Conservation (phyloP, 2,113 vertebrate genomes). For the Formicarius rufipectus region DNA sequence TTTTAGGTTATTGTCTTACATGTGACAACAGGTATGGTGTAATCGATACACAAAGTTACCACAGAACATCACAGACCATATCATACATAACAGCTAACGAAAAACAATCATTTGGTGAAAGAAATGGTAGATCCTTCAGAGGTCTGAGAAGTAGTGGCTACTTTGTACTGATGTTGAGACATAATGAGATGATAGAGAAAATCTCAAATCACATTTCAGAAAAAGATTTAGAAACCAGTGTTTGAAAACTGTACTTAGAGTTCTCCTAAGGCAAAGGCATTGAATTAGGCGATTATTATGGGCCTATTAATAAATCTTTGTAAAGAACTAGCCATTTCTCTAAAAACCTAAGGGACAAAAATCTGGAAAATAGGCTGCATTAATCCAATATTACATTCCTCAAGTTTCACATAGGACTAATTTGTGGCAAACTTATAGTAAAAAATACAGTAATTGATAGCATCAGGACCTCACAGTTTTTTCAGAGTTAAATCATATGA, state of each 20-base stretch:
- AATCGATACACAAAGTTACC: background rate
- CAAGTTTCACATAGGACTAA: background rate
- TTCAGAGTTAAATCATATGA: background rate
- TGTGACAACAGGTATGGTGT: background rate
- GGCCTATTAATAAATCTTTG: background rate
- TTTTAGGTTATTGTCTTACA: background rate
- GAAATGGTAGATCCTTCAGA: background rate
- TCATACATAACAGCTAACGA: background rate
- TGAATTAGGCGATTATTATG: background rate
- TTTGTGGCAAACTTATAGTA: background rate
- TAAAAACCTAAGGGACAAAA: background rate
- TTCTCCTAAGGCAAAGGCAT: background rate
- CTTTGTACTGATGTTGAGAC: background rate
- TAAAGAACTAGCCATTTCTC: background rate
- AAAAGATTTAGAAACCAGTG: background rate
- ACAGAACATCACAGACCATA: background rate
- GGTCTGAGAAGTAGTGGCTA: background rate
- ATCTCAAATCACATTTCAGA: background rate
- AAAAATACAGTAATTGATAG: background rate
- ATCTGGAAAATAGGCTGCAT: background rate
- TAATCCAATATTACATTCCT: background rate
- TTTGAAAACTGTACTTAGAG: background rate
- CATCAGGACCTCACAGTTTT: background rate
- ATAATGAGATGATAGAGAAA: background rate
- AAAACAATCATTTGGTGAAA: background rate